These are phyloP conservation scores for Drosophila saltans DNA, from an alignment of 1,140 invertebrate species.

Conservation along the genomic window DNA sequence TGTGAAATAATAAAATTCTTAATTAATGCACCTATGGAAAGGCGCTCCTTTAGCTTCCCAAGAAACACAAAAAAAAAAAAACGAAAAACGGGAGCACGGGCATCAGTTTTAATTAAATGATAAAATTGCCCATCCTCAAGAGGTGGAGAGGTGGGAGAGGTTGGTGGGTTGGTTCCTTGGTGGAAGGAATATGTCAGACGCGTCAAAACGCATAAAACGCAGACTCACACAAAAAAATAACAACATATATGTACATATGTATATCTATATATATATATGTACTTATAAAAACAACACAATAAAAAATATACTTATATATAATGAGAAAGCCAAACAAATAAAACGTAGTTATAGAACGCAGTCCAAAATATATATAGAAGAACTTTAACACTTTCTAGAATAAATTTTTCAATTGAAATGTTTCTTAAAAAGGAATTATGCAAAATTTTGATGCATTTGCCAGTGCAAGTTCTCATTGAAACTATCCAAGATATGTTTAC, in stretches of 20 bases:
- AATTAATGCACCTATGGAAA: slow-evolving; percentile 24
- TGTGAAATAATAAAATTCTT: slow-evolving; percentile 32
- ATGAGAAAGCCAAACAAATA: no score
- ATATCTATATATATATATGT: neutral
- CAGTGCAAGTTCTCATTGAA: no score
- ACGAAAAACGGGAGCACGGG: slow-evolving; percentile 40
- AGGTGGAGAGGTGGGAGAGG: slow-evolving; percentile 14
- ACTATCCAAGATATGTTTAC: no score
- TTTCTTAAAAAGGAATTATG: no score
- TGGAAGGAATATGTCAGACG: slow-evolving; percentile 19
- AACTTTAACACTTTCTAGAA: no score
- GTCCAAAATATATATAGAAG: no score
- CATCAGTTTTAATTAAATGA: slow-evolving; percentile 79
- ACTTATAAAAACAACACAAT: slow-evolving; percentile 10
- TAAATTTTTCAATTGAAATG: no score
- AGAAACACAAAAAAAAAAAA: neutral
- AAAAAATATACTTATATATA: neutral
- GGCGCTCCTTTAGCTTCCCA: neutral
- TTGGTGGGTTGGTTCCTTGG: neutral
- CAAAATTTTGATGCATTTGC: no score
- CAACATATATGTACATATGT: neutral
- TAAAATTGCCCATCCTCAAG: slow-evolving; percentile 65
- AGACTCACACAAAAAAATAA: slow-evolving; percentile 53
- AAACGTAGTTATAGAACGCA: no score
- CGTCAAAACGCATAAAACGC: slow-evolving; percentile 72